Base-by-base conservation (phyloP, 1,140 invertebrate genomes). In the Monochamus saltuarius region DNA sequence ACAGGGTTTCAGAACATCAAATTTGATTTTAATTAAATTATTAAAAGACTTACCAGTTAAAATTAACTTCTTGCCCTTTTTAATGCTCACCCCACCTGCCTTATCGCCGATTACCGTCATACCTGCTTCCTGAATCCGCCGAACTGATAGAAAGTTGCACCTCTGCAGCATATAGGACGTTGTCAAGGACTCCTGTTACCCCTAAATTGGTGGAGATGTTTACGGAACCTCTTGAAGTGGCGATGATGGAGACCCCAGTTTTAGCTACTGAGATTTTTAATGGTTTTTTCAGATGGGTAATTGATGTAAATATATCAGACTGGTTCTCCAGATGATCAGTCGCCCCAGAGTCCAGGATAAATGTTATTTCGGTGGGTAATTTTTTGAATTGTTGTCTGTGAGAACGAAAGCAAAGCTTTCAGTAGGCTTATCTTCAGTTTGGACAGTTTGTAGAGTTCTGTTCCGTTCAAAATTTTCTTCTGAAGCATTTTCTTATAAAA, bases 131-230 rank as follows among this genome's bases (percentile, higher is more conserved):
- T 75, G 72, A 47, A 76, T 67, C 47, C 65, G 65, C 1, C 53
- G 50, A 2, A 76, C 72, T 1, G 71, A 76, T 8, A 75, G 35
- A 17, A 75, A 39, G 43, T 75, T 75, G 52, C 71, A 65, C 19
- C 58, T 68, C 8, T 63, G 56, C 14, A 16, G 42, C 11, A 39
- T 60, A 54, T 2, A 64, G 50, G 10, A 64, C 62, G 51, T 60
- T 46, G 11, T 45, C 42, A 9, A 60, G 22, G 4, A n/a, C 38
- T 37, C 39, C 51, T 10, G 4, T 4, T 17, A 58, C 16, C 1
- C 61, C 61, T 14, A 59, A 13, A 35, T 59, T 59, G 3, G 56
- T 59, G 14, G n/a, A 53, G 6, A 63, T 46, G 8, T 54, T 46
- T 7, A 63, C 53, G 8, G 38, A 17, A 37, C 61, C 61, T 22